phyloP scores from a whole-genome alignment of 2,797 vertebrate genomes.

The Diceros bicornis region DNA sequence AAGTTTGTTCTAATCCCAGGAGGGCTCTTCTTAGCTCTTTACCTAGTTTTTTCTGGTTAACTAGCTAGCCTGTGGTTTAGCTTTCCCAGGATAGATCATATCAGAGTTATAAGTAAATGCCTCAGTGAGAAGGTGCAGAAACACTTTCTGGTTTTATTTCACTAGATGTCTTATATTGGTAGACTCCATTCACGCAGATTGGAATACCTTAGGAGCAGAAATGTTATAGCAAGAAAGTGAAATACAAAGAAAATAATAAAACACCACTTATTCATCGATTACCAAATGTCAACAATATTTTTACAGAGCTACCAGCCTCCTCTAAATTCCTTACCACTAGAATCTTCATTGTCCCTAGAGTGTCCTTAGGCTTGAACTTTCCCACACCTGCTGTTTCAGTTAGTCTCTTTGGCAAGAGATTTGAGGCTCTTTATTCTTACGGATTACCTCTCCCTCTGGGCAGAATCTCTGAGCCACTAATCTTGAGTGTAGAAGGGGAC shows the following conservation, averaged over 20 bases:
- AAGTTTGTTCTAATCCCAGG: not conserved
- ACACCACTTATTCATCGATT: not conserved
- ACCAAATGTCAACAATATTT: not conserved
- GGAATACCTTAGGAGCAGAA: not conserved
- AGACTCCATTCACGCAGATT: not conserved
- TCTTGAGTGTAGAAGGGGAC: not conserved
- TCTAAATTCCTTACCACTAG: not conserved
- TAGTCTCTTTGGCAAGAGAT: not conserved
- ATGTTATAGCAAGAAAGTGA: not conserved
- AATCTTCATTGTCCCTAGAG: not conserved
- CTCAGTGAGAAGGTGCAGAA: not conserved
- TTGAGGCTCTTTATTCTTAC: not conserved
- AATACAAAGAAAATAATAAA: conserved; percentile 39
- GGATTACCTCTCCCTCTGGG: not conserved
- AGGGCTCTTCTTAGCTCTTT: not conserved
- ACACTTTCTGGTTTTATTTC: not conserved
- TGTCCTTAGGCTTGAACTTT: not conserved
- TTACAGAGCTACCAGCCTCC: not conserved
- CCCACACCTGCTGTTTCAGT: not conserved
- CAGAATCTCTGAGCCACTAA: not conserved
- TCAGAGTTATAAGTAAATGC: not conserved
- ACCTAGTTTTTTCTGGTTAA: conserved; percentile 42
- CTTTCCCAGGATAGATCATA: not conserved
- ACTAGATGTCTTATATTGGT: not conserved
- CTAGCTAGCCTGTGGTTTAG: not conserved